phyloP scores from a whole-genome alignment of 1,140 invertebrate species.

The Orchesella cincta region DNA sequence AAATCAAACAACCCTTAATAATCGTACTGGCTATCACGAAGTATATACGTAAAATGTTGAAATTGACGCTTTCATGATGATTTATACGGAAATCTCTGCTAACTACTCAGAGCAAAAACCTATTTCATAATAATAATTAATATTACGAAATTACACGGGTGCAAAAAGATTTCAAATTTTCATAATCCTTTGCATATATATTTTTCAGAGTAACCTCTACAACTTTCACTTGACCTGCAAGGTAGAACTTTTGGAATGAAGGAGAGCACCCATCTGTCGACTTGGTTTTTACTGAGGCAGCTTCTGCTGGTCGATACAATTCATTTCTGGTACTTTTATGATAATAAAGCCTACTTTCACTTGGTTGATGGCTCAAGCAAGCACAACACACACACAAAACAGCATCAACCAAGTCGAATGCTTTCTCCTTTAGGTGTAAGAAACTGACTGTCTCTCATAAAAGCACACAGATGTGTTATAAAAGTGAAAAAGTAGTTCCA shows the following conservation, averaged over 20 bases:
- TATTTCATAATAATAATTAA: neutral
- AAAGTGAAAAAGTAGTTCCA: too few relatives aligned
- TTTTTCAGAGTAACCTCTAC: too few relatives aligned
- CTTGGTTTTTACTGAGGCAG: neutral
- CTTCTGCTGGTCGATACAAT: constrained; percentile 17
- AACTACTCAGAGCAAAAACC: neutral
- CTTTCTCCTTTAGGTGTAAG: constrained; percentile 14
- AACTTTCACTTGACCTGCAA: neutral
- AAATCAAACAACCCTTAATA: too few relatives aligned
- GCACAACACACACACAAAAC: neutral
- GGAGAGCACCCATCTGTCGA: neutral
- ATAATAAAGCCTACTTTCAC: constrained; percentile 22
- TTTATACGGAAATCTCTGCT: too few relatives aligned
- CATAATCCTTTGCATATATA: neutral
- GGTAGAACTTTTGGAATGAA: neutral
- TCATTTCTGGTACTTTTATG: constrained; percentile 17
- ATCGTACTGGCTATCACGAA: neutral
- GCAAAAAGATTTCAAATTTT: neutral
- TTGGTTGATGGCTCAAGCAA: neutral
- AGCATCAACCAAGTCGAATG: neutral
- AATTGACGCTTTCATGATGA: too few relatives aligned
- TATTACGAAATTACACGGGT: neutral
- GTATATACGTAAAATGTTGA: neutral
- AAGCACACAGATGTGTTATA: neutral
- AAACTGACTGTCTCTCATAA: neutral